Percentiles rank a stretch among this genome's conserved stretches.
Evolutionary conservation across 2,113 vertebrate genomes (phyloP).

Genomic region (Chamaea fasciata): DNA sequence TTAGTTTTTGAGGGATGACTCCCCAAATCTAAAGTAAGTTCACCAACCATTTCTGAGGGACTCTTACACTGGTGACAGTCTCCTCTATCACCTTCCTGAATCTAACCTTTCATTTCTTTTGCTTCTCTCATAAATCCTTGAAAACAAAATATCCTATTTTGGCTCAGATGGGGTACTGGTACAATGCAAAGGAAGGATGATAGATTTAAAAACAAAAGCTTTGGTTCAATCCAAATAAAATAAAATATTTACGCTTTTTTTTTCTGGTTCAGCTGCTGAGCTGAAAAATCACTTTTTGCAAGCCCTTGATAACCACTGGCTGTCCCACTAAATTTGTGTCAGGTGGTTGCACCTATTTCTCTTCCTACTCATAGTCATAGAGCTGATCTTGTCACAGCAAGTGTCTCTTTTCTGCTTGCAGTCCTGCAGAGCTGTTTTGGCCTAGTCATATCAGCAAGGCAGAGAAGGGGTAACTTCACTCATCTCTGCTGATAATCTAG

Average conservation of each 20-base stretch:
- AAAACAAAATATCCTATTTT: not conserved
- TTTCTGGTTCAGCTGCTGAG: not conserved
- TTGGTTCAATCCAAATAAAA: not conserved
- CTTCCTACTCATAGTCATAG: not conserved
- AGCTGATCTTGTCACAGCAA: not conserved
- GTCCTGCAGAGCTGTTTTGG: not conserved
- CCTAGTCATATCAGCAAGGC: not conserved
- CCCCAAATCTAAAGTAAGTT: not conserved
- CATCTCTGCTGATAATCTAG: not conserved
- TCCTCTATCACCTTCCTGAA: not conserved
- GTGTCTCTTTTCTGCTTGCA: not conserved
- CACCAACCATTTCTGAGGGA: not conserved
- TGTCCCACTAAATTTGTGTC: constrained; percentile 5
- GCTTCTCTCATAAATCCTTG: not conserved
- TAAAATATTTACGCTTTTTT: constrained; percentile 1
- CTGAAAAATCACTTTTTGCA: constrained; percentile 1
- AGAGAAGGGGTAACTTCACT: not conserved
- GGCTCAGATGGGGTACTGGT: not conserved
- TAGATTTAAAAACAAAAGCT: not conserved
- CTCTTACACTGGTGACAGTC: not conserved
- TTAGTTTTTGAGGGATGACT: not conserved
- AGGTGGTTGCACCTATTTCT: not conserved
- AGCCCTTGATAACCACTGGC: not conserved
- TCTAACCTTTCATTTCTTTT: not conserved
- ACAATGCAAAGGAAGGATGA: not conserved